Conservation (phyloP, 2,113 vertebrate species). For the Mus pahari region DNA sequence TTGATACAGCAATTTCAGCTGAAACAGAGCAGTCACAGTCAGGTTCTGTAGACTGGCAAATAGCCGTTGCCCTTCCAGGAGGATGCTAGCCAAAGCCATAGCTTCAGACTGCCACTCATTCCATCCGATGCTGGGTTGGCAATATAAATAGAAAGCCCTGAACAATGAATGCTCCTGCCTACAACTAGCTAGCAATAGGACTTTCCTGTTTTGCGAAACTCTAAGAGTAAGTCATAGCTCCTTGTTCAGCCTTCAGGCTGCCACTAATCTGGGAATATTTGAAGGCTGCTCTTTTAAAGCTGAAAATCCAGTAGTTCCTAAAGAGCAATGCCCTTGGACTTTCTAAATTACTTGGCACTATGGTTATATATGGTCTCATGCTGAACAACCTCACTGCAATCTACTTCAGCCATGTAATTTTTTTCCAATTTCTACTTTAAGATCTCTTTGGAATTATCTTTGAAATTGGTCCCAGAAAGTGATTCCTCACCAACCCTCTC, state of each 20-base stretch:
- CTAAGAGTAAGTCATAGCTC: neutral
- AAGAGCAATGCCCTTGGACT: neutral
- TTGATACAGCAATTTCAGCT: neutral
- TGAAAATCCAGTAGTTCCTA: neutral
- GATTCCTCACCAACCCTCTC: neutral
- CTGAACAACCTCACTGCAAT: conserved; percentile 43
- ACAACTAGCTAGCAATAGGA: neutral
- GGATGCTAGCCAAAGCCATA: neutral
- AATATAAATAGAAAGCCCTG: neutral
- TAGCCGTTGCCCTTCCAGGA: neutral
- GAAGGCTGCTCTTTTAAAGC: neutral
- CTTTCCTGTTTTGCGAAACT: neutral
- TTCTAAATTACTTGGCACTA: neutral
- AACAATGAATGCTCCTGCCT: neutral
- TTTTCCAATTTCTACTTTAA: conserved; percentile 48
- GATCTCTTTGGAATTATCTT: neutral
- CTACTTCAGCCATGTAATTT: conserved; percentile 41
- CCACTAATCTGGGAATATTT: conserved; percentile 2
- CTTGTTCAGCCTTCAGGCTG: neutral
- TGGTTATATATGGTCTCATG: neutral
- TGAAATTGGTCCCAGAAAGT: neutral
- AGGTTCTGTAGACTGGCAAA: neutral
- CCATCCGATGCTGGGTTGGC: neutral
- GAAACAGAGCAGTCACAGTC: neutral
- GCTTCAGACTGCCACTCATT: neutral